Evolutionary conservation across 2,888 invertebrate genomes (phyloP).

Genomic region (Frankliniella fusca): DNA sequence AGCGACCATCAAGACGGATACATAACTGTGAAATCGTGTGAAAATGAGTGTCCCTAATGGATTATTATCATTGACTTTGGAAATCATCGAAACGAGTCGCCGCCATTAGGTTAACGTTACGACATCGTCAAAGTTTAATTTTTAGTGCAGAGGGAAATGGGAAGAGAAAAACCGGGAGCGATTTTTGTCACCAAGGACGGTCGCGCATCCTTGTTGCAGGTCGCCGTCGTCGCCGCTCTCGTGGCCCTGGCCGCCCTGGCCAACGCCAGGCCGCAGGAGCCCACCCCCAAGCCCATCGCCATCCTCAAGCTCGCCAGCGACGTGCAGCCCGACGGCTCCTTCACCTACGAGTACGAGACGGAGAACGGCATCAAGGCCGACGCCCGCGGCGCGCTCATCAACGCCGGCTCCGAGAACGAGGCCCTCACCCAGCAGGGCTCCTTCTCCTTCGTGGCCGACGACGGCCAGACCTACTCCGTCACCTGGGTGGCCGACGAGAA

Average conservation of each 20-base stretch:
- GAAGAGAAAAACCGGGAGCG: too few species aligned
- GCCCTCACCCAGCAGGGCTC: slow-evolving; percentile 41
- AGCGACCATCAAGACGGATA: neutral
- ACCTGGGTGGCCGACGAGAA: slow-evolving; percentile 42
- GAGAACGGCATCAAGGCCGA: slow-evolving; percentile 54
- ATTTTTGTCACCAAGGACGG: too few species aligned
- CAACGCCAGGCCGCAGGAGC: neutral
- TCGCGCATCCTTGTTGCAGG: neutral
- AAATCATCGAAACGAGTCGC: too few species aligned
- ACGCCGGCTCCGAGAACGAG: slow-evolving; percentile 39
- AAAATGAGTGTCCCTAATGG: too few species aligned
- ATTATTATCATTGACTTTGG: too few species aligned
- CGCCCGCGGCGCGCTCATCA: slow-evolving; percentile 49
- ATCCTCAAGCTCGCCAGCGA: slow-evolving; percentile 18
- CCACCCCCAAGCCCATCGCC: slow-evolving; percentile 18
- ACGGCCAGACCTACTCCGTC: slow-evolving; percentile 41
- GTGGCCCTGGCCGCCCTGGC: slow-evolving; percentile 10
- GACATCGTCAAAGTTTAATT: too few species aligned
- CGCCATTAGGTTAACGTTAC: too few species aligned
- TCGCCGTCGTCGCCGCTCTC: neutral
- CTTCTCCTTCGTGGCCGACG: slow-evolving; percentile 41
- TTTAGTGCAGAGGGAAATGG: too few species aligned
- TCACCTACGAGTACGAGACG: slow-evolving; percentile 47
- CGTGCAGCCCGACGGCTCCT: slow-evolving; percentile 14
- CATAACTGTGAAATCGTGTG: too few species aligned